These are phyloP conservation scores for Apamea anceps DNA, from an alignment of 2,888 invertebrate genomes.

Conservation along the genomic window DNA sequence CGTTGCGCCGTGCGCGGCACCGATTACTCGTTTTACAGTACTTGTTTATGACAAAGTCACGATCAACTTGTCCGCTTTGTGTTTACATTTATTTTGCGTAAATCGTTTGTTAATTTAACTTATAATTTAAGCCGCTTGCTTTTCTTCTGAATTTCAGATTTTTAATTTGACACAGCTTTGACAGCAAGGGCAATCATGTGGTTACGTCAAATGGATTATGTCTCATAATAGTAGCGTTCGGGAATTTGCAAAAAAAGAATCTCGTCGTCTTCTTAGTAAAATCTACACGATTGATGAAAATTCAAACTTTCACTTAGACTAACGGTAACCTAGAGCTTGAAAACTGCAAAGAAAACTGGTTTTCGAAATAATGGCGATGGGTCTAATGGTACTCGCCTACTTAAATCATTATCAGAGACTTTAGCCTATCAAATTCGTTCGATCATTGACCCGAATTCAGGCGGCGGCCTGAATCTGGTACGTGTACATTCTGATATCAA, in stretches of 20 bases:
- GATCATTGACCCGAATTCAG: constrained; percentile 30
- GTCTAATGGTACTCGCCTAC: neutral
- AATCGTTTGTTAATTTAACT: constrained; percentile 27
- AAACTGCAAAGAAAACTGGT: constrained; percentile 52
- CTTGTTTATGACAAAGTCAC: constrained; percentile 55
- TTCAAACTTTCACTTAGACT: constrained; percentile 58
- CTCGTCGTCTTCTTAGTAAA: too few relatives aligned
- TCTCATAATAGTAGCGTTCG: constrained; percentile 42
- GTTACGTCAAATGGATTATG: constrained; percentile 48
- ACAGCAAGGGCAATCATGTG: constrained; percentile 46
- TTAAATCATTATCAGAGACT: neutral
- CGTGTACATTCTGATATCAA: neutral
- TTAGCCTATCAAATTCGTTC: too few relatives aligned
- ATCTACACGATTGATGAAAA: neutral
- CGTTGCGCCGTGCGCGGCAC: constrained; percentile 57
- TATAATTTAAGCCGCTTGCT: constrained; percentile 18
- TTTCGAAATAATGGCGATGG: constrained; percentile 8
- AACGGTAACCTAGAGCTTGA: constrained; percentile 53
- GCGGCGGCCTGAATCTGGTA: neutral
- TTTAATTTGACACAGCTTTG: constrained; percentile 53
- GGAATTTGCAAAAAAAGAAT: constrained; percentile 13
- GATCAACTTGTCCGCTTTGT: constrained; percentile 46
- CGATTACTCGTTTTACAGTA: constrained; percentile 35
- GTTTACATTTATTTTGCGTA: constrained; percentile 41
- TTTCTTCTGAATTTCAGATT: constrained; percentile 31